Evolutionary conservation across 1,140 invertebrate species (phyloP).

Genomic region (Manduca sexta): DNA sequence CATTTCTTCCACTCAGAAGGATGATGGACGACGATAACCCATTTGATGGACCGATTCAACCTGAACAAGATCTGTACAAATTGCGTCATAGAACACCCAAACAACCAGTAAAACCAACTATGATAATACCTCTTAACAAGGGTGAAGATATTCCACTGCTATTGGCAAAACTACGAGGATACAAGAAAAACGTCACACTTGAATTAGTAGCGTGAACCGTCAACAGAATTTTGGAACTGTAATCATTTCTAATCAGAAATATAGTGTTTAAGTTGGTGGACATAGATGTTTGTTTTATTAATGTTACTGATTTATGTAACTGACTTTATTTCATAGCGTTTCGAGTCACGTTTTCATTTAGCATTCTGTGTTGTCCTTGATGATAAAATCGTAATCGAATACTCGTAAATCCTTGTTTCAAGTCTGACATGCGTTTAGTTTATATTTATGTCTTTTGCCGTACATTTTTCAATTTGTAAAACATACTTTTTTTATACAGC

Average conservation of each 20-base stretch:
- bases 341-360: too few relatives aligned
- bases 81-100: background rate
- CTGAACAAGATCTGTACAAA: background rate
- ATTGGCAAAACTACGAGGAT: conserved; percentile 13
- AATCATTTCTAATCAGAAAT: background rate
- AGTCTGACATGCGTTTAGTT: too few relatives aligned
- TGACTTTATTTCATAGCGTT: too few relatives aligned
- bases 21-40: background rate
- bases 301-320: too few relatives aligned
- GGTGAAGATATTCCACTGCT: conserved; percentile 1
- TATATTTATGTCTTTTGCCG: too few relatives aligned
- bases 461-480: too few relatives aligned
- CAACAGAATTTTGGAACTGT: too few relatives aligned
- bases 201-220: conserved; percentile 17
- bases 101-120: background rate
- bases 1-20: background rate
- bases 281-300: too few relatives aligned
- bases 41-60: background rate
- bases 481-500: too few relatives aligned
- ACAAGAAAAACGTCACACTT: conserved; percentile 22
- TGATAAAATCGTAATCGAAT: too few relatives aligned
- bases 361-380: too few relatives aligned
- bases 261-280: background rate
- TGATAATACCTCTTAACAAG: conserved; percentile 6
- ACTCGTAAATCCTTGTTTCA: too few relatives aligned